Conservation (phyloP, 2,888 invertebrate genomes). For the Megastigmus dorsalis region DNA sequence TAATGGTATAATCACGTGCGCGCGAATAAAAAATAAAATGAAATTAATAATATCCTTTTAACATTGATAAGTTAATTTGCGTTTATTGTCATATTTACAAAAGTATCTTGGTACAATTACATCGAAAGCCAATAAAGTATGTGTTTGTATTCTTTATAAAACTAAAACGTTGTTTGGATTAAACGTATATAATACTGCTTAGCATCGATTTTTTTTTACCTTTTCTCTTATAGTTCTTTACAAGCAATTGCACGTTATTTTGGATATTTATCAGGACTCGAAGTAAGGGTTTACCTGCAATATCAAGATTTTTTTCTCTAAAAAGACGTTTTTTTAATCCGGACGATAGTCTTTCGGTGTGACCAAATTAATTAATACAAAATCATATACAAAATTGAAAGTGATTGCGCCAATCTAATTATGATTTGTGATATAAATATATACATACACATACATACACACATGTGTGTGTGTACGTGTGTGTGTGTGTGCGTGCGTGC, state of each 20-base stretch:
- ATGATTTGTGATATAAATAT: too few species aligned
- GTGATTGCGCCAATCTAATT: constrained; percentile 4
- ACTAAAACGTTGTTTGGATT: constrained; percentile 42
- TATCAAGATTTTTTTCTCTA: constrained; percentile 15
- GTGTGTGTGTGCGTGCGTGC: too few species aligned
- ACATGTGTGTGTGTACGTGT: too few species aligned
- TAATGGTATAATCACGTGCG: too few species aligned
- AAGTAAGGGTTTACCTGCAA: constrained; percentile 15
- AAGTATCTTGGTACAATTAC: constrained; percentile 53
- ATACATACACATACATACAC: too few species aligned
- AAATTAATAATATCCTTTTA: constrained; percentile 41
- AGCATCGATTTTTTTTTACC: constrained; percentile 22
- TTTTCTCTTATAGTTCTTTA: constrained; percentile 4
- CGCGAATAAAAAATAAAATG: constrained; percentile 33
- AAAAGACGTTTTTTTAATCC: not conserved
- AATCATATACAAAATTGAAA: constrained; percentile 13
- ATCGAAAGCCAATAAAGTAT: constrained; percentile 50
- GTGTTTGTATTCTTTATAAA: constrained; percentile 38
- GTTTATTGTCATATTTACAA: constrained; percentile 54
- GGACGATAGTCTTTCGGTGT: not conserved
- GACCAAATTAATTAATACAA: constrained; percentile 2
- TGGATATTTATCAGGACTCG: constrained; percentile 20
- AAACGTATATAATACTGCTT: constrained; percentile 51
- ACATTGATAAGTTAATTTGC: constrained; percentile 52
- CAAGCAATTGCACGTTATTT: constrained; percentile 45